Evolutionary conservation across 2,797 vertebrate genomes (phyloP).

Genomic region (Lagodon rhomboides): DNA sequence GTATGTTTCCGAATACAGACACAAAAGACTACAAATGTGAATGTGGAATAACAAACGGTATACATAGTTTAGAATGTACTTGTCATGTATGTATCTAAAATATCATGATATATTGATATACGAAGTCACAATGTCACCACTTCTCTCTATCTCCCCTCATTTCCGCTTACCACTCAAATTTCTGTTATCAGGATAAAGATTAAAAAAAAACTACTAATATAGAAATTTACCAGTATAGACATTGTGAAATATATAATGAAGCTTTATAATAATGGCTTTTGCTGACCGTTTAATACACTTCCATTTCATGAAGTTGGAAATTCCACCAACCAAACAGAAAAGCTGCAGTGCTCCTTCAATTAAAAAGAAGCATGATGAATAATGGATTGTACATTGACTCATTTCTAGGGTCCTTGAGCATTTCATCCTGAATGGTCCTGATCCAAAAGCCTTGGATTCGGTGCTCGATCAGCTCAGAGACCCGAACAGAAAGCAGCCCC

Average conservation of each 20-base stretch:
- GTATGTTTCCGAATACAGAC: neutral
- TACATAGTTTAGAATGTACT: neutral
- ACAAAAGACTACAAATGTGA: neutral
- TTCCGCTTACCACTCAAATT: no score
- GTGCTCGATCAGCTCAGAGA: slow-evolving; percentile 82
- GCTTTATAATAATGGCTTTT: neutral
- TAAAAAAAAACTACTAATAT: neutral
- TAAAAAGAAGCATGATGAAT: no score
- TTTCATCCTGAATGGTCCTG: slow-evolving; percentile 84
- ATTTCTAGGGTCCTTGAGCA: slow-evolving; percentile 82
- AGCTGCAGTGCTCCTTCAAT: neutral
- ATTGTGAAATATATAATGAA: neutral
- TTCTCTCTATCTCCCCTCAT: no score
- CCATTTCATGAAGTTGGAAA: neutral
- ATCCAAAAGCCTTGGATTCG: slow-evolving; percentile 76
- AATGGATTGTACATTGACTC: neutral
- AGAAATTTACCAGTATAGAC: no score
- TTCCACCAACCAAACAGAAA: neutral
- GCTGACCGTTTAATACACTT: no score
- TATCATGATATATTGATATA: no score
- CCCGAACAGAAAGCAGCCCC: slow-evolving; percentile 79
- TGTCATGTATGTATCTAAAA: rapidly evolving
- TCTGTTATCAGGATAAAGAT: no score
- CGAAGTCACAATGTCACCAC: no score
- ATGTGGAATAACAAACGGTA: neutral